These are phyloP conservation scores for Aromia moschata DNA, from an alignment of 2,888 invertebrate species.

Conservation along the genomic window DNA sequence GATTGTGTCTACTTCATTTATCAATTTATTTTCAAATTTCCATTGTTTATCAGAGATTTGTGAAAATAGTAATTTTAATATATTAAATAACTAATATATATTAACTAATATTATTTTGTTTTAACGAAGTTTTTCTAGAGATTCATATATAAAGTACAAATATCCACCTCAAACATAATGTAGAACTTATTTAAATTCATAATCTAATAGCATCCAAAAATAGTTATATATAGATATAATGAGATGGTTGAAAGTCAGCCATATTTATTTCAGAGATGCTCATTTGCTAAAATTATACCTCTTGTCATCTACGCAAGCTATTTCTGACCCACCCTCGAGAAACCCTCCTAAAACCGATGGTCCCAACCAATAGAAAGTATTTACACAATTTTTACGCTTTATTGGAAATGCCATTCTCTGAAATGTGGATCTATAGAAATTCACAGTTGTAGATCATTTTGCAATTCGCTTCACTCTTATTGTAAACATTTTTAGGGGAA, in stretches of 20 bases:
- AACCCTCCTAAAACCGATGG: conserved; percentile 41
- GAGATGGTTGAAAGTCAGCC: conserved; percentile 25
- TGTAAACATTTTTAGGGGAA: conserved; percentile 1
- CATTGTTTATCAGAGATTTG: too few relatives aligned
- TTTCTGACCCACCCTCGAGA: conserved; percentile 42
- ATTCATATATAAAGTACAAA: too few relatives aligned
- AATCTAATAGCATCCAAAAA: too few relatives aligned
- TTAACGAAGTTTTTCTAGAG: too few relatives aligned
- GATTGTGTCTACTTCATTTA: too few relatives aligned
- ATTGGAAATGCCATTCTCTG: conserved; percentile 45
- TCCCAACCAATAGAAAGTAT: conserved; percentile 47
- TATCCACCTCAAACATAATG: too few relatives aligned
- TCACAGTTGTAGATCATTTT: conserved; percentile 51
- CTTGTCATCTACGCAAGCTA: conserved; percentile 37
- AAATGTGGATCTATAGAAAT: conserved; percentile 46
- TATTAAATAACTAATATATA: too few relatives aligned
- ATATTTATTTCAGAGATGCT: conserved; percentile 27
- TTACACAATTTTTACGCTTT: conserved; percentile 50
- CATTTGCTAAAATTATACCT: conserved; percentile 30
- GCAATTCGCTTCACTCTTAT: conserved; percentile 29
- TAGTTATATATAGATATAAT: too few relatives aligned
- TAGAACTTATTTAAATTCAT: too few relatives aligned
- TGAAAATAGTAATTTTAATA: too few relatives aligned
- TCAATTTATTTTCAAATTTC: too few relatives aligned
- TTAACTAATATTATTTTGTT: too few relatives aligned